Conservation (phyloP, 2,888 invertebrate genomes). For the Leucophenga maculata region DNA sequence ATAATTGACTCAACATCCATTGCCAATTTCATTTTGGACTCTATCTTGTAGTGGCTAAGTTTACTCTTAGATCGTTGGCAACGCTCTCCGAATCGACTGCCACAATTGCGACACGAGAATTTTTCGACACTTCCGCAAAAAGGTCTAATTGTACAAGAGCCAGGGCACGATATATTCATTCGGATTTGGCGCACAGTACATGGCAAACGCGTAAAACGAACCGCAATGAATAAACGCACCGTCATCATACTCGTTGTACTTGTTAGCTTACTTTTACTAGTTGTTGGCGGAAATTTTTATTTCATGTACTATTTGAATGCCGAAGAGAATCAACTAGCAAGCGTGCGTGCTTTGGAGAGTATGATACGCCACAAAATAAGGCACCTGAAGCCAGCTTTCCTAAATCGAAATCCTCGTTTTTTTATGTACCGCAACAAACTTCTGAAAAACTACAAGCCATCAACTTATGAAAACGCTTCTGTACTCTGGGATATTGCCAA, state of each 20-base stretch:
- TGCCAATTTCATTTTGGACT: slow-evolving; percentile 11
- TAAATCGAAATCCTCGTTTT: slow-evolving; percentile 71
- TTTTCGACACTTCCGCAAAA: slow-evolving; percentile 17
- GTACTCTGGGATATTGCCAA: slow-evolving; percentile 73
- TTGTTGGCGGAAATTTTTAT: slow-evolving; percentile 70
- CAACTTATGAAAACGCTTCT: slow-evolving; percentile 73
- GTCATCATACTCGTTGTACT: slow-evolving; percentile 64
- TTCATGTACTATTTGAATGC: slow-evolving; percentile 71
- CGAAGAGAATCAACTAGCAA: slow-evolving; percentile 72
- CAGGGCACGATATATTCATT: slow-evolving; percentile 19
- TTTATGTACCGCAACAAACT: slow-evolving; percentile 71
- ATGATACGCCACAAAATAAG: slow-evolving; percentile 69
- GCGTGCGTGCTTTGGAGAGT: slow-evolving; percentile 69
- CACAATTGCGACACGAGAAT: not conserved
- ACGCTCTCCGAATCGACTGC: not conserved
- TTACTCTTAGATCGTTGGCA: slow-evolving; percentile 16
- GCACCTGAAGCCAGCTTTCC: slow-evolving; percentile 69
- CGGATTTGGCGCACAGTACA: slow-evolving; percentile 28
- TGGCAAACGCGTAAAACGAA: slow-evolving; percentile 18
- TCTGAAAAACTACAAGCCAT: slow-evolving; percentile 68
- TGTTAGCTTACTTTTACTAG: slow-evolving; percentile 61
- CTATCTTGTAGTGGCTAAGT: not conserved
- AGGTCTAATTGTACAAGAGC: slow-evolving; percentile 19
- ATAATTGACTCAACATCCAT: not conserved
- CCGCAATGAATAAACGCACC: slow-evolving; percentile 64